Base-by-base conservation (phyloP, 1,140 invertebrate genomes). In the Brachionus asplanchnoidis region DNA sequence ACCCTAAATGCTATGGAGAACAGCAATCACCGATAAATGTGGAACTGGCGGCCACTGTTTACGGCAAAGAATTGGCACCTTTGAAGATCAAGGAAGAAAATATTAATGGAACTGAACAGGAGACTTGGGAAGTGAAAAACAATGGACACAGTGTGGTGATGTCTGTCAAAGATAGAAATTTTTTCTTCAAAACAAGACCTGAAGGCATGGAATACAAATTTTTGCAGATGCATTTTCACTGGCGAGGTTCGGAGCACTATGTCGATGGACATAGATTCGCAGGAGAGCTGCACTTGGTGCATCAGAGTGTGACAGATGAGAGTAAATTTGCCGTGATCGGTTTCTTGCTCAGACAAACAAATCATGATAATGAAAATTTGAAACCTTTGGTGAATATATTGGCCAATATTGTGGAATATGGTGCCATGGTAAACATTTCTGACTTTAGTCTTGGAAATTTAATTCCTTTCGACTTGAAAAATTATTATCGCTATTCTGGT, bases 21-120 rank as follows among this genome's bases (percentile, higher is more conserved):
- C 44, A 87, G 56, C 88, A 89, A 73, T 89, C 88, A 0, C 88
- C 88, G 0, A 88, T 89, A 12, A 86, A 89, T 85, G 87, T 89
- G 8, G 44, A 79, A 3, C 83, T 86, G 5, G 66, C 85, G 42
- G 42, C 86, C 17, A 87, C 88, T n/a, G 36, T 86, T 2, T 88
- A 87, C 85, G 85, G 88, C 66, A 85, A 87, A 17, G 78, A 84
- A 12, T 86, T 89, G 12, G 9, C 53, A 23, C 26, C 50, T 20
- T 36, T 82, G 3, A 28, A 68, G n/a, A 82, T 82, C 14, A 50
- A 11, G n/a, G 73, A 77, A 14, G 32, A 46, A 50, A 50, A 2
- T 14, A 46, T 50, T 0, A 50, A 77, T 17, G 20, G 14, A 50
- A 77, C 42, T 9, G 12, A 32, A 6, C 2, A 12, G 2, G 79